Percentiles rank a stretch among this genome's conserved stretches.
Evolutionary conservation across 2,888 invertebrate species (phyloP).

Genomic region (Drosophila prolongata): DNA sequence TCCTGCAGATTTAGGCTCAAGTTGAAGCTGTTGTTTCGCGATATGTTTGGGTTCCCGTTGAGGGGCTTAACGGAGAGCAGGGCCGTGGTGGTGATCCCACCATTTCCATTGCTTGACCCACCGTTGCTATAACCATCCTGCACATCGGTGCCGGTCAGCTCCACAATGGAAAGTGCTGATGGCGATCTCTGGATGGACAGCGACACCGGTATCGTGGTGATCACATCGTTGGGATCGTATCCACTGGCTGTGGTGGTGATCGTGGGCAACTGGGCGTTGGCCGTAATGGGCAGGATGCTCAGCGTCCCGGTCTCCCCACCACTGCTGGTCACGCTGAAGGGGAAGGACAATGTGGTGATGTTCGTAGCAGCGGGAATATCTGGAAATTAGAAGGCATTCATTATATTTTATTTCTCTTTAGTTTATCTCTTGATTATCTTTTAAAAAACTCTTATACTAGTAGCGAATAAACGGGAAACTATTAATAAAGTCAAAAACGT

Average conservation of each 20-base stretch:
- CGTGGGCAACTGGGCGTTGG: slow-evolving; percentile 73
- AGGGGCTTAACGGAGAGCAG: slow-evolving; percentile 77
- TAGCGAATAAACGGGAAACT: too few relatives aligned
- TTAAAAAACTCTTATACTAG: too few relatives aligned
- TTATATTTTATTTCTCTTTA: neutral
- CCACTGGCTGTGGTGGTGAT: slow-evolving; percentile 75
- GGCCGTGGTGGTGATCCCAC: slow-evolving; percentile 69
- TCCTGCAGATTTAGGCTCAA: slow-evolving; percentile 77
- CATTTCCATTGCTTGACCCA: slow-evolving; percentile 54
- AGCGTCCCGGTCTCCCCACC: slow-evolving; percentile 80
- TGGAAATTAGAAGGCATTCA: slow-evolving; percentile 14
- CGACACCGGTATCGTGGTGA: slow-evolving; percentile 82
- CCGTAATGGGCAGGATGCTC: slow-evolving; percentile 78
- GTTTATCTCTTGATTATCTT: neutral
- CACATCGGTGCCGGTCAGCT: slow-evolving; percentile 54
- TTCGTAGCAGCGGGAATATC: slow-evolving; percentile 73
- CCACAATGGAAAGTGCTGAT: slow-evolving; percentile 76
- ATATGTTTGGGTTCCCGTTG: slow-evolving; percentile 70
- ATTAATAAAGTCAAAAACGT: too few relatives aligned
- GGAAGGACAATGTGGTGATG: slow-evolving; percentile 83
- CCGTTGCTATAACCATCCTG: slow-evolving; percentile 54
- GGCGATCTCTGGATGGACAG: slow-evolving; percentile 79
- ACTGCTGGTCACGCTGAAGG: slow-evolving; percentile 81
- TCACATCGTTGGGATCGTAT: slow-evolving; percentile 73
- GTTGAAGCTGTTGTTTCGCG: slow-evolving; percentile 82